These are phyloP conservation scores for Callyntrura guangdongensis DNA, from an alignment of 2,888 invertebrate genomes.

Conservation along the genomic window DNA sequence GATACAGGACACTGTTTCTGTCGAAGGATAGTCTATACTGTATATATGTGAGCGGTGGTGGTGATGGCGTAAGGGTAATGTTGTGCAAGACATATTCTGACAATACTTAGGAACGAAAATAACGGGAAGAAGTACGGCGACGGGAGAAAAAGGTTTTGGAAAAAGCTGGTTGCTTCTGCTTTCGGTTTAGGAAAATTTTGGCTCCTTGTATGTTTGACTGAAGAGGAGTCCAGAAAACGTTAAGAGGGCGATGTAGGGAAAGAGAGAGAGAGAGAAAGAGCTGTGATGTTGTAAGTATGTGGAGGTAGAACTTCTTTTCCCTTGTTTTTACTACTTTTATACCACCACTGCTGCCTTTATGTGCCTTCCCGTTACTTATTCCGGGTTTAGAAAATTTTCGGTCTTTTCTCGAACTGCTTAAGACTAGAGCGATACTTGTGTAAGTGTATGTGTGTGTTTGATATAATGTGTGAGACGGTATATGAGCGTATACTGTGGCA, in stretches of 20 bases:
- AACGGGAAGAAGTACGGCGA: slow-evolving; percentile 53
- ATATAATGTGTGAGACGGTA: slow-evolving; percentile 32
- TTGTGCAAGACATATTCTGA: slow-evolving; percentile 66
- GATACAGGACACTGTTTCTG: neutral
- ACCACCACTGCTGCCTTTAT: slow-evolving; percentile 60
- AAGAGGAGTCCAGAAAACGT: slow-evolving; percentile 70
- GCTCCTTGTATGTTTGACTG: slow-evolving; percentile 67
- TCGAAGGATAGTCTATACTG: neutral
- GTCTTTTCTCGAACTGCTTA: slow-evolving; percentile 76
- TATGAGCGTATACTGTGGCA: slow-evolving; percentile 13
- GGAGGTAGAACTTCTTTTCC: slow-evolving; percentile 69
- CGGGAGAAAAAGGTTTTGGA: slow-evolving; percentile 67
- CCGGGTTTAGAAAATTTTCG: slow-evolving; percentile 75
- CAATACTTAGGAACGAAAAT: slow-evolving; percentile 67
- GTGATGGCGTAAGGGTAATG: slow-evolving; percentile 65
- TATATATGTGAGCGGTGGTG: slow-evolving; percentile 17
- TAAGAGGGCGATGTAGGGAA: slow-evolving; percentile 67
- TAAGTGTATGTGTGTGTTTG: slow-evolving; percentile 51
- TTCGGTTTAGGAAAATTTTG: slow-evolving; percentile 59
- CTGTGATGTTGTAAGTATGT: slow-evolving; percentile 21
- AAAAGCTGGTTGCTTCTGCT: slow-evolving; percentile 66
- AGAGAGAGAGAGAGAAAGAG: slow-evolving; percentile 18
- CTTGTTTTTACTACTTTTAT: slow-evolving; percentile 67
- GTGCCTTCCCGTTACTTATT: slow-evolving; percentile 76
- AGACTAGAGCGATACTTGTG: slow-evolving; percentile 38